A percentile compares a stretch with the other conserved stretches of the same genome.
These are phyloP conservation scores for Phylloscopus whistleri DNA, from an alignment of 2,113 vertebrate species.

Conservation along the genomic window DNA sequence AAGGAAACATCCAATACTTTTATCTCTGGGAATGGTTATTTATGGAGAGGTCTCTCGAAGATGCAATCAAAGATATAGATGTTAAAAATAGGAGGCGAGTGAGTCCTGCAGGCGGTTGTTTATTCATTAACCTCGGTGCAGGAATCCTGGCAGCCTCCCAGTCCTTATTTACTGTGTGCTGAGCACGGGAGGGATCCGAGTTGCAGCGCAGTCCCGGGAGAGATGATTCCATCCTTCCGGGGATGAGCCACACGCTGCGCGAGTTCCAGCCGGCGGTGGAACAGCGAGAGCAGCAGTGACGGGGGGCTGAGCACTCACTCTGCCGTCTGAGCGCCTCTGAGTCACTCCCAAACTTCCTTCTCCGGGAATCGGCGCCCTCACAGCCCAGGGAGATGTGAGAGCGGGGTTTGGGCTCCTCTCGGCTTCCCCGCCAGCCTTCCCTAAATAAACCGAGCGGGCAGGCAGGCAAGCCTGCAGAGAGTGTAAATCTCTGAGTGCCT, in stretches of 20 bases:
- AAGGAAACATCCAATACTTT: neutral
- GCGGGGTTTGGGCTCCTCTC: neutral
- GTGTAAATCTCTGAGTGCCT: neutral
- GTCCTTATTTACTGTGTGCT: neutral
- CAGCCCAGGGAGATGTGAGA: neutral
- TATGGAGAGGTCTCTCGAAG: neutral
- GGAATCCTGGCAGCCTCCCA: conserved; percentile 7
- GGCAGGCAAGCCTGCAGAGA: neutral
- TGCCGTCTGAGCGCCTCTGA: neutral
- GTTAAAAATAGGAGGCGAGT: neutral
- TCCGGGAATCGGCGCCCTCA: accelerated
- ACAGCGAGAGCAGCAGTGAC: accelerated
- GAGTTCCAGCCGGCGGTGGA: accelerated
- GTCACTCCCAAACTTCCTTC: neutral
- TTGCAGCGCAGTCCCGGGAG: neutral
- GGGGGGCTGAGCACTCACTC: neutral
- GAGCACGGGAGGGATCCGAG: neutral
- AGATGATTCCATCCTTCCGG: neutral
- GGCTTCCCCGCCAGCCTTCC: neutral
- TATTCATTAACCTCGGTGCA: conserved; percentile 28
- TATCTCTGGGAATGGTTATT: conserved; percentile 18
- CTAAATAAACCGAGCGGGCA: neutral
- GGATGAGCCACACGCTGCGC: neutral
- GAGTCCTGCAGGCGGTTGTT: conserved; percentile 20
- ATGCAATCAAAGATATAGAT: neutral